Evolutionary conservation across 2,888 invertebrate genomes (phyloP).

Genomic region (Aleiodes alternator): DNA sequence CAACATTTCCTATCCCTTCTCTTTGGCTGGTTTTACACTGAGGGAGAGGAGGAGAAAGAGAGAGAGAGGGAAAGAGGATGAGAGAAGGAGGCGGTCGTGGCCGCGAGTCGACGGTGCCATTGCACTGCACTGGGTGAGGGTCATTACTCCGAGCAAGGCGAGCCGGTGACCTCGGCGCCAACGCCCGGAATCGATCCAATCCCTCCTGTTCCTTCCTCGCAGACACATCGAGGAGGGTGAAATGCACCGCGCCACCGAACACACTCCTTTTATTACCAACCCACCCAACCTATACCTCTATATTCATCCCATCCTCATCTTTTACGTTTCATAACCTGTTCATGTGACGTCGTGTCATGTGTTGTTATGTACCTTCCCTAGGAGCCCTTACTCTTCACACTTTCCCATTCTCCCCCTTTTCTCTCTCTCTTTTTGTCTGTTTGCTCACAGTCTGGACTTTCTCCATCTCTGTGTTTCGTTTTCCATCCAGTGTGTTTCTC

Average conservation of each 20-base stretch:
- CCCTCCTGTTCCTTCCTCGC: constrained; percentile 55
- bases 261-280: constrained; percentile 57
- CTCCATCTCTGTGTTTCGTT: constrained; percentile 36
- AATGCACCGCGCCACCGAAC: constrained; percentile 64
- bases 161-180: constrained; percentile 75
- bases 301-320: background rate
- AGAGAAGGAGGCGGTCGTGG: constrained; percentile 50
- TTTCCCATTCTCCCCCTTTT: background rate
- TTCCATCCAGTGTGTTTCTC: constrained; percentile 8
- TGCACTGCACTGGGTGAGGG: constrained; percentile 76
- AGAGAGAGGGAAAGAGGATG: constrained; percentile 4
- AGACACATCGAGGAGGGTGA: constrained; percentile 62
- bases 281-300: constrained; percentile 3
- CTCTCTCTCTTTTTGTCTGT: constrained; percentile 31
- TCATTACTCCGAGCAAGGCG: constrained; percentile 75
- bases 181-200: constrained; percentile 75
- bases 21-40: background rate
- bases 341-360: background rate
- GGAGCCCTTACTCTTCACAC: constrained; percentile 30
- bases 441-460: constrained; percentile 52
- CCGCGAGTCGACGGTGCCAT: constrained; percentile 68
- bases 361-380: constrained; percentile 4
- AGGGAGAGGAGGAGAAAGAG: constrained; percentile 1
- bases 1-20: constrained; percentile 18
- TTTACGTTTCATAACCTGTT: background rate